A percentile compares a stretch with the other conserved stretches of the same genome.
Evolutionary conservation across 2,113 vertebrate species (phyloP).

Genomic region (Protobothrops mucrosquamatus): DNA sequence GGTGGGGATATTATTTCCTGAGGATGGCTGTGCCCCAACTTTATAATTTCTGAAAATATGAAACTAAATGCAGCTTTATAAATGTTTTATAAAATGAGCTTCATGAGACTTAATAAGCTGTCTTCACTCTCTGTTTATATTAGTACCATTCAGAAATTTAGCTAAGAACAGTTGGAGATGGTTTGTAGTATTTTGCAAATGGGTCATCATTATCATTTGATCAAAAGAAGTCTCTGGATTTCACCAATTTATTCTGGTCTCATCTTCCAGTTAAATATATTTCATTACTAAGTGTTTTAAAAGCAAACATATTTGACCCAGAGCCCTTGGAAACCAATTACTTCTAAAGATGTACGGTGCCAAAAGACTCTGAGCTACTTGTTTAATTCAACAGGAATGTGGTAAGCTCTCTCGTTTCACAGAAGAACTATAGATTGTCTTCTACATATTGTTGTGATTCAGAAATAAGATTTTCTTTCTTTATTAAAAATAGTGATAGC

Average conservation of each 20-base stretch:
- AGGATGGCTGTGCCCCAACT: background rate
- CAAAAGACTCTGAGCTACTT: background rate
- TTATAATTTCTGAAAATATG: background rate
- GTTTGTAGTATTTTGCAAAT: constrained; percentile 18
- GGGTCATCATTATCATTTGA: background rate
- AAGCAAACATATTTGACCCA: background rate
- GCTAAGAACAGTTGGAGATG: background rate
- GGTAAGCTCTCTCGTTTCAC: background rate
- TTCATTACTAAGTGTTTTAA: background rate
- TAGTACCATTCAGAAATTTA: background rate
- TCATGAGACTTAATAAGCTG: background rate
- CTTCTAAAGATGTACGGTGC: background rate
- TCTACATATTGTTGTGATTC: background rate
- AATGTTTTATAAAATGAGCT: background rate
- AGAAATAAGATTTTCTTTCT: background rate
- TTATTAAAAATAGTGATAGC: background rate
- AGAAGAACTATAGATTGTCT: background rate
- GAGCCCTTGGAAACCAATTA: background rate
- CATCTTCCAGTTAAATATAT: background rate
- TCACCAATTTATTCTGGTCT: background rate
- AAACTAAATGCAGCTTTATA: background rate
- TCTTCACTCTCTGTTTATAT: background rate
- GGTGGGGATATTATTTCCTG: background rate
- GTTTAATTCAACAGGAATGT: constrained; percentile 5
- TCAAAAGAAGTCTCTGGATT: background rate